Evolutionary conservation across 2,888 invertebrate species (phyloP).

Genomic region (Drosophila barbarae): DNA sequence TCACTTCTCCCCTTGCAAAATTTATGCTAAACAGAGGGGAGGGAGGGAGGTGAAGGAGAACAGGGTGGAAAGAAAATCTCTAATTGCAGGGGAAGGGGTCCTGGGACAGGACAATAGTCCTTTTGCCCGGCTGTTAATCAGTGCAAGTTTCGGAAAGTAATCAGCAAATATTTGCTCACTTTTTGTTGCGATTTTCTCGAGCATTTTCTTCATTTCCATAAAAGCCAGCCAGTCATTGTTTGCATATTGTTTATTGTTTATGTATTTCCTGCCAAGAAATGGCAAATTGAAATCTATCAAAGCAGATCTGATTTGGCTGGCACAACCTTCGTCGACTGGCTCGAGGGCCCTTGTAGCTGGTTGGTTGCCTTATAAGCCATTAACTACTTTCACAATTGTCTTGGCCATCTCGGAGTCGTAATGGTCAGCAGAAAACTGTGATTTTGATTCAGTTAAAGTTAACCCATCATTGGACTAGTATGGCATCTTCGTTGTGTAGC

Average conservation of each 20-base stretch:
- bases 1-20: constrained; percentile 22
- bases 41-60: not conserved
- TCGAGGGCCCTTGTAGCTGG: constrained; percentile 44
- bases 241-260: constrained; percentile 23
- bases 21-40: constrained; percentile 33
- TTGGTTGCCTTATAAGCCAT: constrained; percentile 48
- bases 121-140: constrained; percentile 59
- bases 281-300: constrained; percentile 21
- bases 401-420: constrained; percentile 4
- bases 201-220: constrained; percentile 73
- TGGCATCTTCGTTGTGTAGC: constrained; percentile 8
- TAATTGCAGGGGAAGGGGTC: constrained; percentile 24
- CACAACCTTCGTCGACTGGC: constrained; percentile 53
- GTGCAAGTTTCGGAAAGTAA: constrained; percentile 60
- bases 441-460: constrained; percentile 46
- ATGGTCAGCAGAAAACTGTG: constrained; percentile 37
- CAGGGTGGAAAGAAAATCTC: constrained; percentile 17
- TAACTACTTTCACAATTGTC: constrained; percentile 55
- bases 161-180: constrained; percentile 70
- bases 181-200: constrained; percentile 49
- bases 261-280: constrained; percentile 19
- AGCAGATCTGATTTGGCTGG: constrained; percentile 21
- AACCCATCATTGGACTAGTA: constrained; percentile 9
- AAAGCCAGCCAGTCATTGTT: constrained; percentile 55
- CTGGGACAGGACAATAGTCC: constrained; percentile 38